These are phyloP conservation scores for Chlamydotis undulata DNA, from an alignment of 2,113 vertebrate genomes.

Conservation along the genomic window DNA sequence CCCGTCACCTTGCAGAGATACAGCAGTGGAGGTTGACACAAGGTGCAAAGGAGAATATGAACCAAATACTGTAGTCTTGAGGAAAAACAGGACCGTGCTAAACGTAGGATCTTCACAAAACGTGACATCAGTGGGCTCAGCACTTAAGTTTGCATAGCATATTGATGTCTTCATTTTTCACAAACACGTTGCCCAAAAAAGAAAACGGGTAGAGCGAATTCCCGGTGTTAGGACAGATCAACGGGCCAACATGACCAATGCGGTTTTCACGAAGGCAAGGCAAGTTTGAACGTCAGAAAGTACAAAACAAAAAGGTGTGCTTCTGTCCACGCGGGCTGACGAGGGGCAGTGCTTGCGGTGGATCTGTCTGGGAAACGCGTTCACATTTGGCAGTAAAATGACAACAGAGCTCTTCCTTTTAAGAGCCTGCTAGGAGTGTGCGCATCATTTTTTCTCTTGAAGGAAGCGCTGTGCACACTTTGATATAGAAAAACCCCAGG, in stretches of 20 bases:
- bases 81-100: slow-evolving; percentile 28
- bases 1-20: slow-evolving; percentile 27
- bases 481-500: background rate
- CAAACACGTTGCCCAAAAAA: slow-evolving; percentile 47
- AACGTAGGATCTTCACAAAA: slow-evolving; percentile 27
- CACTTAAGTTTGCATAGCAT: slow-evolving; percentile 79
- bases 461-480: background rate
- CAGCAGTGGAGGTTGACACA: slow-evolving; percentile 53
- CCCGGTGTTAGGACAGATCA: background rate
- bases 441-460: background rate
- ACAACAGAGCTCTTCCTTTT: background rate
- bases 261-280: slow-evolving; percentile 16
- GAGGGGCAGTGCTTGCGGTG: background rate
- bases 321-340: background rate
- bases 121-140: slow-evolving; percentile 48
- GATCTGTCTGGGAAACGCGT: background rate
- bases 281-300: background rate
- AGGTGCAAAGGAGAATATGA: slow-evolving; percentile 28
- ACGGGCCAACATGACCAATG: background rate
- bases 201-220: background rate
- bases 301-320: background rate
- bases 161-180: slow-evolving; percentile 57
- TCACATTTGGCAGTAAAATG: background rate
- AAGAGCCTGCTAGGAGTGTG: background rate
- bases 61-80: slow-evolving; percentile 26